A percentile compares a stretch with the other conserved stretches of the same genome.
Conservation (phyloP, 2,888 invertebrate species). For the Leucania comma region DNA sequence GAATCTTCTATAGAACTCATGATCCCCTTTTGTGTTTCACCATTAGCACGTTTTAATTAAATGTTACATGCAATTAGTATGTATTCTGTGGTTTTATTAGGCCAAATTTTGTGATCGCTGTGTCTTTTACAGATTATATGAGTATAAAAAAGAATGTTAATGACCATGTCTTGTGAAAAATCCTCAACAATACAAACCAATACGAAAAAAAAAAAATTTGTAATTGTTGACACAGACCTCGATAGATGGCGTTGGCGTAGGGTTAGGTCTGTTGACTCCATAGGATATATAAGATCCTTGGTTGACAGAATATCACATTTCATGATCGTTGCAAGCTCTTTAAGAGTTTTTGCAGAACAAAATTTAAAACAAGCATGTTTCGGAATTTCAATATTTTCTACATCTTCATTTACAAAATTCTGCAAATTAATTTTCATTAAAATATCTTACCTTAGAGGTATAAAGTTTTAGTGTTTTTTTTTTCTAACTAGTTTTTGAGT, state of each 20-base stretch:
- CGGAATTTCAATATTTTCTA: slow-evolving; percentile 2
- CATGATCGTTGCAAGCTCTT: neutral
- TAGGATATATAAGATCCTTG: too few relatives aligned
- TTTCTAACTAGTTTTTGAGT: too few relatives aligned
- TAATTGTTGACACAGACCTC: too few relatives aligned
- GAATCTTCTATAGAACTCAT: neutral
- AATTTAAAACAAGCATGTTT: neutral
- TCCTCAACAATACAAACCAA: too few relatives aligned
- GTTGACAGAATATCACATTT: neutral
- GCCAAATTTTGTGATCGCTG: too few relatives aligned
- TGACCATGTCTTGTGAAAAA: too few relatives aligned
- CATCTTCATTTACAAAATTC: neutral
- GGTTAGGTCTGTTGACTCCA: too few relatives aligned
- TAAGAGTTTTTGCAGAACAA: slow-evolving; percentile 13
- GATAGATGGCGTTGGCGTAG: too few relatives aligned
- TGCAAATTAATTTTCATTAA: neutral
- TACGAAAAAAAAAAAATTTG: too few relatives aligned
- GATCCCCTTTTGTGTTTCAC: neutral
- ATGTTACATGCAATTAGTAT: neutral
- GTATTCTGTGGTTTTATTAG: slow-evolving; percentile 39
- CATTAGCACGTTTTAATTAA: slow-evolving; percentile 14
- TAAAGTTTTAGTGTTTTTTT: neutral
- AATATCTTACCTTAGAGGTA: neutral
- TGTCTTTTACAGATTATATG: neutral
- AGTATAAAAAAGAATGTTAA: neutral